Evolutionary conservation across 2,113 vertebrate species (phyloP).

Genomic region (Myotis brandtii): DNA sequence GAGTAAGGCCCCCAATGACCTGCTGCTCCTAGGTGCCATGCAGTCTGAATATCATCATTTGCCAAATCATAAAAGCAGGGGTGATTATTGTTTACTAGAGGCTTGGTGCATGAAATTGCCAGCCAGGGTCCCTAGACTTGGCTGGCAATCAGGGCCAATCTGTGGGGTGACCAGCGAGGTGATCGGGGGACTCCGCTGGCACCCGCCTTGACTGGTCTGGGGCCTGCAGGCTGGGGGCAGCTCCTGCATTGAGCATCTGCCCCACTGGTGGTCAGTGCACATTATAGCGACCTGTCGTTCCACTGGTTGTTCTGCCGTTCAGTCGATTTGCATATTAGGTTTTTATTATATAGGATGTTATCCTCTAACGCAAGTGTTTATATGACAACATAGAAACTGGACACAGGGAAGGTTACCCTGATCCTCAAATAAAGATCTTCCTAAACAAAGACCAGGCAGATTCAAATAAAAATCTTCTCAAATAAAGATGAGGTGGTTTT

Average conservation of each 20-base stretch:
- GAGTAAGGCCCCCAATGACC: not conserved
- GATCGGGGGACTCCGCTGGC: rapidly evolving
- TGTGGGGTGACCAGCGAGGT: no score
- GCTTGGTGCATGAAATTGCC: no score
- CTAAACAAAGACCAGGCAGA: not conserved
- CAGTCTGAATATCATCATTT: not conserved
- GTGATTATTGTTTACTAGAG: not conserved
- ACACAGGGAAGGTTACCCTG: not conserved
- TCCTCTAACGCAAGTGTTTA: not conserved
- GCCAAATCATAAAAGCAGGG: not conserved
- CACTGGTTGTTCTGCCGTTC: no score
- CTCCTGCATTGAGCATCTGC: no score
- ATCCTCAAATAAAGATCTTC: not conserved
- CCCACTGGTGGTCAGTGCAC: no score
- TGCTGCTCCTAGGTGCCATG: not conserved
- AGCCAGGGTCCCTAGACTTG: no score
- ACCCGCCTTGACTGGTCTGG: no score
- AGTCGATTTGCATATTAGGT: no score
- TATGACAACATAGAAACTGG: not conserved
- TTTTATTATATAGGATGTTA: no score
- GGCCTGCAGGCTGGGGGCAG: no score
- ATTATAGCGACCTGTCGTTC: no score
- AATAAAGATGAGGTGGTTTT: not conserved
- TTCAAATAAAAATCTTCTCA: not conserved
- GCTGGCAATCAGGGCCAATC: no score